These are phyloP conservation scores for Steatocranus sp. DNA, from an alignment of 2,797 vertebrate species.

Conservation along the genomic window DNA sequence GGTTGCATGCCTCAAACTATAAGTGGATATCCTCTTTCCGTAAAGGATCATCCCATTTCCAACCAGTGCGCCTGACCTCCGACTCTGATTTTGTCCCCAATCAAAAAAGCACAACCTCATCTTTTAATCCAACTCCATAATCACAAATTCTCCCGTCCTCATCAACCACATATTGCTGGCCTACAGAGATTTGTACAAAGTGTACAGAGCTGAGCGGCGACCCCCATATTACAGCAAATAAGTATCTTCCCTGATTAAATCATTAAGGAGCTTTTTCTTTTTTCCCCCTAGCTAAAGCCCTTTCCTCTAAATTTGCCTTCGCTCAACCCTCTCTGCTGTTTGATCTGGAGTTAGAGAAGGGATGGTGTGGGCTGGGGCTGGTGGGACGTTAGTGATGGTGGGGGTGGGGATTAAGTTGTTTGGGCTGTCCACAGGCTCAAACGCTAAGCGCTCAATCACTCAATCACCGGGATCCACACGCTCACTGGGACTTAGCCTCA, in stretches of 20 bases:
- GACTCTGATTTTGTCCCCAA: conserved; percentile 53
- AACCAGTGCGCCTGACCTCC: conserved; percentile 53
- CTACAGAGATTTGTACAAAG: conserved; percentile 7
- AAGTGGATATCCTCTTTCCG: conserved; percentile 42
- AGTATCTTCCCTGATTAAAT: conserved; percentile 75
- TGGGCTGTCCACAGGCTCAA: conserved; percentile 67
- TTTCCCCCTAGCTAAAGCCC: conserved; percentile 57
- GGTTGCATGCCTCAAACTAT: conserved; percentile 23
- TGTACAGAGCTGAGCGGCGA: conserved; percentile 11
- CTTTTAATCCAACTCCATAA: conserved; percentile 71
- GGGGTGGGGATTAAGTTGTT: conserved; percentile 72
- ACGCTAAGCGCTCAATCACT: conserved; percentile 72
- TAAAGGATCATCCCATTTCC: conserved; percentile 54
- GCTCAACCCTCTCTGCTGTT: conserved; percentile 4
- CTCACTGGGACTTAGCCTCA: conserved; percentile 60
- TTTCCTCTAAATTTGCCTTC: conserved; percentile 45
- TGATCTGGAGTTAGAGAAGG: conserved; percentile 39
- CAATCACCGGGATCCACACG: conserved; percentile 68
- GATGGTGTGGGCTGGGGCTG: not conserved
- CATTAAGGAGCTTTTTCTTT: conserved; percentile 71
- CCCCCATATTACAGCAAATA: conserved; percentile 60
- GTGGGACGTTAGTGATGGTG: conserved; percentile 18
- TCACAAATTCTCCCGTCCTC: conserved; percentile 54
- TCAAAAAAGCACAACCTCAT: conserved; percentile 71
- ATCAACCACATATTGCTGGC: conserved; percentile 16